Conservation (phyloP, 2,113 vertebrate species). For the Formicarius rufipectus region DNA sequence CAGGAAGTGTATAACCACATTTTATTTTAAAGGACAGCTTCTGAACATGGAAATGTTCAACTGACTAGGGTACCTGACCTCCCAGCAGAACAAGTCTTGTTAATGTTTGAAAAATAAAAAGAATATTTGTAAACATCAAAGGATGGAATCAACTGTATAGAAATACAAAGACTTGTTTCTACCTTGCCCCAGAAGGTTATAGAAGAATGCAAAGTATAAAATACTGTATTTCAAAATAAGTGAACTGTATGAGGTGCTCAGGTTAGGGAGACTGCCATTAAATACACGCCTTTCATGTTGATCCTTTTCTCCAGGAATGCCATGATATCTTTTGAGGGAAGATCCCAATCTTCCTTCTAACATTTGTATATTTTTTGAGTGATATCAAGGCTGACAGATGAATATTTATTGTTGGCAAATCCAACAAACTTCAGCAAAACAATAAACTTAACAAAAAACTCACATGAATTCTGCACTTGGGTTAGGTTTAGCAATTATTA, state of each 20-base stretch:
- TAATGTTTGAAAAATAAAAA: background rate
- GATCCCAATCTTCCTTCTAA: background rate
- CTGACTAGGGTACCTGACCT: background rate
- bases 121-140: background rate
- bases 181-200: background rate
- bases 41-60: background rate
- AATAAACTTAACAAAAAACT: conserved; percentile 7
- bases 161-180: background rate
- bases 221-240: background rate
- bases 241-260: background rate
- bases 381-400: background rate
- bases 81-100: background rate
- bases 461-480: background rate
- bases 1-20: background rate
- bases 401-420: background rate
- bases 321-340: background rate
- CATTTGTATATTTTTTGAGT: background rate
- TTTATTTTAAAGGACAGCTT: background rate
- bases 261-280: background rate
- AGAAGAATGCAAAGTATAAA: background rate
- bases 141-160: background rate
- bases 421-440: conserved; percentile 9
- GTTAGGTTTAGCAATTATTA: conserved; percentile 39
- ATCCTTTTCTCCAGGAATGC: background rate
- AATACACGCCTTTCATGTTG: background rate